Percentiles rank a stretch among this genome's conserved stretches.
phyloP scores from a whole-genome alignment of 1,140 invertebrate species.

The Matsumurasca onukii region DNA sequence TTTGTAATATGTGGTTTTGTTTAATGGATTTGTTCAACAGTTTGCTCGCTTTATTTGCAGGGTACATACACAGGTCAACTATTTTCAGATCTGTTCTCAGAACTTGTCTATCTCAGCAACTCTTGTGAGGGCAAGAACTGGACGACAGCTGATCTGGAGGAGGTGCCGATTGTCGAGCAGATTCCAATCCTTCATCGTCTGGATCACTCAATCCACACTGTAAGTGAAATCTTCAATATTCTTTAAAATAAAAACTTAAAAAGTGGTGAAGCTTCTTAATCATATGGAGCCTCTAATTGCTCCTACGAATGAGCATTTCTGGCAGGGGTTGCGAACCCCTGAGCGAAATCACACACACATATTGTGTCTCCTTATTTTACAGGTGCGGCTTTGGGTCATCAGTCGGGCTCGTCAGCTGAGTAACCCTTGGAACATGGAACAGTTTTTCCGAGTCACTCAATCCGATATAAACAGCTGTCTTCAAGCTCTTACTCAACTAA shows the following conservation, averaged over 20 bases:
- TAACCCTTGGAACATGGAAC: constrained; percentile 70
- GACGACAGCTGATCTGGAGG: constrained; percentile 50
- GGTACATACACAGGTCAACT: constrained; percentile 59
- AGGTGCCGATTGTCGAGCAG: constrained; percentile 74
- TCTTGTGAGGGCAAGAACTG: constrained; percentile 63
- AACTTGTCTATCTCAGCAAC: constrained; percentile 63
- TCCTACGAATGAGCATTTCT: too few species aligned
- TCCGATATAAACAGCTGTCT: constrained; percentile 66
- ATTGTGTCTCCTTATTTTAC: too few species aligned
- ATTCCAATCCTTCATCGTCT: constrained; percentile 75
- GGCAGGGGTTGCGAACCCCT: too few species aligned
- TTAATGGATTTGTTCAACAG: too few species aligned
- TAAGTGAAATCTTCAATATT: too few species aligned
- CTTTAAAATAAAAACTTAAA: too few species aligned
- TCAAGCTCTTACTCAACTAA: constrained; percentile 57
- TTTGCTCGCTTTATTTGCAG: constrained; percentile 46
- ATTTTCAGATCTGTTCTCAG: constrained; percentile 61
- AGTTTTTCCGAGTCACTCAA: constrained; percentile 59
- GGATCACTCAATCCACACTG: constrained; percentile 53
- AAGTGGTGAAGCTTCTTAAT: too few species aligned
- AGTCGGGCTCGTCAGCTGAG: constrained; percentile 66
- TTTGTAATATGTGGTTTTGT: too few species aligned
- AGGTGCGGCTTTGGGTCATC: constrained; percentile 69
- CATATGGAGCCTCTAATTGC: too few species aligned
- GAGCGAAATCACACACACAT: too few species aligned